Conservation (phyloP, 2,888 invertebrate genomes). For the Drosophila mimetica region DNA sequence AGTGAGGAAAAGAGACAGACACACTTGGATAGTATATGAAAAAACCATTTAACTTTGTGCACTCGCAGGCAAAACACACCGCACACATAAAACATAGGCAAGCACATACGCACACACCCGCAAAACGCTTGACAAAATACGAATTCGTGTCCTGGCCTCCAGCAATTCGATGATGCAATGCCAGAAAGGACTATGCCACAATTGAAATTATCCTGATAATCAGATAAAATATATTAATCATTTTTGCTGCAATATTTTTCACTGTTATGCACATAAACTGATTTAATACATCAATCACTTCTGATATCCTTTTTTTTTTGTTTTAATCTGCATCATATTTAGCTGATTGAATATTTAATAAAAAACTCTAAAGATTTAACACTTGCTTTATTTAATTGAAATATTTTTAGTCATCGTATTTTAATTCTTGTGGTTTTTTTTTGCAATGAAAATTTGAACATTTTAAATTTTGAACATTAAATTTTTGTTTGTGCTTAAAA, state of each 20-base stretch:
- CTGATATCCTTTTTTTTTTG: too few species aligned
- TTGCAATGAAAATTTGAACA: too few species aligned
- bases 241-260: neutral
- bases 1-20: neutral
- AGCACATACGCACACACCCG: conserved; percentile 6
- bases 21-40: conserved; percentile 29
- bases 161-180: conserved; percentile 11
- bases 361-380: neutral
- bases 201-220: neutral
- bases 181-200: neutral
- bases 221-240: neutral
- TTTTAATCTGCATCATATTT: neutral
- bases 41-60: conserved; percentile 49
- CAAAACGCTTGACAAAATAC: conserved; percentile 25
- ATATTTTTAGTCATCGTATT: neutral
- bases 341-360: neutral
- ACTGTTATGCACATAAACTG: neutral
- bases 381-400: neutral
- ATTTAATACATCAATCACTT: neutral
- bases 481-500: too few species aligned
- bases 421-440: too few species aligned
- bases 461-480: too few species aligned
- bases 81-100: conserved; percentile 35
- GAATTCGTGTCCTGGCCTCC: conserved; percentile 23
- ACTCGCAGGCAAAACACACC: conserved; percentile 36